A percentile compares a stretch with the other conserved stretches of the same genome.
phyloP scores from a whole-genome alignment of 2,888 invertebrate genomes.

The Drosophila mayaguana region DNA sequence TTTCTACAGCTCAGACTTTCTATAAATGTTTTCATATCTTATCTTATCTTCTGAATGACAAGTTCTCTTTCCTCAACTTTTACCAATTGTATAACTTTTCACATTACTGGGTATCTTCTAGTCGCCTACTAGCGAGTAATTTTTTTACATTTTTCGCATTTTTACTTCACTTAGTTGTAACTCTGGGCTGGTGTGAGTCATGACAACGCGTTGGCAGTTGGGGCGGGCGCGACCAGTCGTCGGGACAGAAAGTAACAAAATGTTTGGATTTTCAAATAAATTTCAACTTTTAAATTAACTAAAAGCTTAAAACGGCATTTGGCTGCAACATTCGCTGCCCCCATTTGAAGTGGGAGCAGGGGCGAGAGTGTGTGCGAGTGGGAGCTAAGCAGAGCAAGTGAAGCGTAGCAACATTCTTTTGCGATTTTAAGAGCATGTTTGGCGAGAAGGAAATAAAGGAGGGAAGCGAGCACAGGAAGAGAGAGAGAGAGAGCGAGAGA shows the following conservation, averaged over 20 bases:
- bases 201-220: conserved; percentile 21
- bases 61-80: too few species aligned
- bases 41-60: too few species aligned
- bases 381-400: not conserved
- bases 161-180: conserved; percentile 44
- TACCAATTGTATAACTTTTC: not conserved
- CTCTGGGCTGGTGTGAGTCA: conserved; percentile 50
- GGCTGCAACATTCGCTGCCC: conserved; percentile 22
- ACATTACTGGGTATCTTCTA: not conserved
- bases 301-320: conserved; percentile 74
- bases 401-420: conserved; percentile 33
- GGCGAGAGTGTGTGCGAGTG: not conserved
- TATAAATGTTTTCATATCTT: not conserved
- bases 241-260: conserved; percentile 28
- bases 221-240: conserved; percentile 1
- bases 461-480: not conserved
- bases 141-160: not conserved
- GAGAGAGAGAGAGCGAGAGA: not conserved
- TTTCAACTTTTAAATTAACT: conserved; percentile 79
- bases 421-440: conserved; percentile 9
- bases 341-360: too few species aligned
- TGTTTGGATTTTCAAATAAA: conserved; percentile 68
- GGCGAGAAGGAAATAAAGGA: not conserved
- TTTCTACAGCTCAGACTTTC: too few species aligned
- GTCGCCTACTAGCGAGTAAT: not conserved